A percentile compares a stretch with the other conserved stretches of the same genome.
Evolutionary conservation across 1,140 invertebrate genomes (phyloP).

Genomic region (Cydia fagiglandana): DNA sequence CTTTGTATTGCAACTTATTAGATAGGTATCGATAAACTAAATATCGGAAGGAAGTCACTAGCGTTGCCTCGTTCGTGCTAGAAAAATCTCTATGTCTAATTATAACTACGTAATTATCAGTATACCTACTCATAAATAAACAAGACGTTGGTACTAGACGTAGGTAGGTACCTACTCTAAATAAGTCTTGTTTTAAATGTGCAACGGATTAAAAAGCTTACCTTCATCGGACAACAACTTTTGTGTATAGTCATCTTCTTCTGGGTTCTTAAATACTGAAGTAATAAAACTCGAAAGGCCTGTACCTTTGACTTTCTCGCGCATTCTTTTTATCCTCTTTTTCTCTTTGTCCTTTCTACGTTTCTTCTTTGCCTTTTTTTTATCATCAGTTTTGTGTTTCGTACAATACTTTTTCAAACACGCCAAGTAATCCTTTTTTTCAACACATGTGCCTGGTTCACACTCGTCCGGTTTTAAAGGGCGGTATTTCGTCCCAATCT

Average conservation of each 20-base stretch:
- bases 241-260: slow-evolving; percentile 14
- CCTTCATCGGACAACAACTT: neutral
- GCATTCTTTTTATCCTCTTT: neutral
- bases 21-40: too few species aligned
- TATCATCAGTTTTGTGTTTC: neutral
- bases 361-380: neutral
- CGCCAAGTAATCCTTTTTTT: neutral
- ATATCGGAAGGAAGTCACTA: too few species aligned
- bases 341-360: neutral
- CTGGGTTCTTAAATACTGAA: slow-evolving; percentile 4
- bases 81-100: too few species aligned
- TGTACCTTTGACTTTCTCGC: neutral
- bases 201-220: too few species aligned
- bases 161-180: too few species aligned
- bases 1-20: too few species aligned
- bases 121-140: too few species aligned
- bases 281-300: neutral
- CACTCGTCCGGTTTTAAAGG: neutral
- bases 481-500: neutral
- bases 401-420: neutral
- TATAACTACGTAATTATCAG: too few species aligned
- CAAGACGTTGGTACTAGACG: too few species aligned
- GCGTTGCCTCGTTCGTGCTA: too few species aligned
- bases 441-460: neutral
- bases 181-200: too few species aligned